Percentiles rank a stretch among this genome's conserved stretches.
Evolutionary conservation across 2,113 vertebrate genomes (phyloP).

Genomic region (Siphamia tubifer): DNA sequence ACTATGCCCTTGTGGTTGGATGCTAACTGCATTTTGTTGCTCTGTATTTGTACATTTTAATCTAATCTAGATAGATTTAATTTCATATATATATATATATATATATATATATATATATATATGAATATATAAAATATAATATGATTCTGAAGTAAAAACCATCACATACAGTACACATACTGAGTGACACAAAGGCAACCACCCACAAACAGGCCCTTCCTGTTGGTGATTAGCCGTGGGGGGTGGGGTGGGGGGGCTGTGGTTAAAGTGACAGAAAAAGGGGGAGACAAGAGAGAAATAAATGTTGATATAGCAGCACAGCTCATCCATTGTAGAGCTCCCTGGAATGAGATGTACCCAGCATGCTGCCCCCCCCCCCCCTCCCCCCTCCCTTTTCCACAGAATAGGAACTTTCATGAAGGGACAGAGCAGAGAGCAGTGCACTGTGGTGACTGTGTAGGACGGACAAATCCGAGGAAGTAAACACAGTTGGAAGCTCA

Average conservation of each 20-base stretch:
- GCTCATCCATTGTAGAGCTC: slow-evolving; percentile 57
- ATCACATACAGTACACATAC: too few relatives aligned
- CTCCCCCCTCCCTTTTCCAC: slow-evolving; percentile 9
- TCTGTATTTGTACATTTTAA: too few relatives aligned
- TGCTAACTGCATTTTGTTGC: too few relatives aligned
- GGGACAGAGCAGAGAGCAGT: slow-evolving; percentile 32
- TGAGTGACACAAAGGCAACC: slow-evolving; percentile 24
- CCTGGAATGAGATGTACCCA: slow-evolving; percentile 51
- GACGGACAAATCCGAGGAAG: slow-evolving; percentile 52
- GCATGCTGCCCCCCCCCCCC: slow-evolving; percentile 31
- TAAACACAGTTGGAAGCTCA: slow-evolving; percentile 46
- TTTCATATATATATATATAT: too few relatives aligned
- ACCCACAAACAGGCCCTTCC: slow-evolving; percentile 31
- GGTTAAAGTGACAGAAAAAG: slow-evolving; percentile 26
- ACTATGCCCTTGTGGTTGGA: too few relatives aligned
- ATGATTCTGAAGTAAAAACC: too few relatives aligned
- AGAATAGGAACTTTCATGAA: slow-evolving; percentile 76
- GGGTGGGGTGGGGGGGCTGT: slow-evolving; percentile 25
- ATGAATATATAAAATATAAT: too few relatives aligned
- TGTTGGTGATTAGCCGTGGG: slow-evolving; percentile 42
- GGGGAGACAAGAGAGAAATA: slow-evolving; percentile 22
- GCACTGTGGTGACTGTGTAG: slow-evolving; percentile 29
- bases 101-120: too few relatives aligned
- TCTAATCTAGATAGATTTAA: too few relatives aligned
- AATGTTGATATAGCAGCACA: slow-evolving; percentile 76